Percentiles rank a stretch among this genome's conserved stretches.
phyloP scores from a whole-genome alignment of 2,888 invertebrate species.

The Heteropelma amictum region DNA sequence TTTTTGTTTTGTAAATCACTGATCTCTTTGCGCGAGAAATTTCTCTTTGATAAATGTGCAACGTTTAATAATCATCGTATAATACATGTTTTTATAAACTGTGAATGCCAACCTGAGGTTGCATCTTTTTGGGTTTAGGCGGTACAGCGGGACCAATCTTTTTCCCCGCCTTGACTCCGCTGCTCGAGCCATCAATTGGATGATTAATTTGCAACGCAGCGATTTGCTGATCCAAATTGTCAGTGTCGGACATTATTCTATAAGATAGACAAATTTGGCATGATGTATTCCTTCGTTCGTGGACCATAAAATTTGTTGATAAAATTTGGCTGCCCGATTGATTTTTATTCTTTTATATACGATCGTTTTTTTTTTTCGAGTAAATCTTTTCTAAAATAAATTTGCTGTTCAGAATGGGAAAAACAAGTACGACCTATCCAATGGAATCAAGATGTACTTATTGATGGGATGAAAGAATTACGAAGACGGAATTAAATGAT shows the following conservation, averaged over 20 bases:
- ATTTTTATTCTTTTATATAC: too few relatives aligned
- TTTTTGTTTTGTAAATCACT: too few relatives aligned
- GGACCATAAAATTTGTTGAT: background rate
- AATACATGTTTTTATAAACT: background rate
- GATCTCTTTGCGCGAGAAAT: too few relatives aligned
- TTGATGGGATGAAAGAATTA: too few relatives aligned
- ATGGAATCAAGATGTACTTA: too few relatives aligned
- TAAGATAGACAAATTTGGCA: background rate
- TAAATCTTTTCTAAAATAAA: too few relatives aligned
- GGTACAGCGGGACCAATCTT: slow-evolving; percentile 90
- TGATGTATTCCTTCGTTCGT: background rate
- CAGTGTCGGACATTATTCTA: slow-evolving; percentile 78
- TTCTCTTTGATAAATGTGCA: too few relatives aligned
- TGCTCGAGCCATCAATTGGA: slow-evolving; percentile 73
- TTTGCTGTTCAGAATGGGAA: too few relatives aligned
- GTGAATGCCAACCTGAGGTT: slow-evolving; percentile 78
- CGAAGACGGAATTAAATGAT: too few relatives aligned
- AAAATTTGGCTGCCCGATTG: too few relatives aligned
- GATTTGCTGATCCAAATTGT: slow-evolving; percentile 85
- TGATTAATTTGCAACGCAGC: slow-evolving; percentile 84
- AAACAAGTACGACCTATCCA: too few relatives aligned
- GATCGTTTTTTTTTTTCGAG: too few relatives aligned
- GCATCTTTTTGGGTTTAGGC: slow-evolving; percentile 85
- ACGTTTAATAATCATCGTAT: background rate
- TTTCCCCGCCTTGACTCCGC: slow-evolving; percentile 75